These are phyloP conservation scores for Neostethus bicornis DNA, from an alignment of 2,797 vertebrate species.

Conservation along the genomic window DNA sequence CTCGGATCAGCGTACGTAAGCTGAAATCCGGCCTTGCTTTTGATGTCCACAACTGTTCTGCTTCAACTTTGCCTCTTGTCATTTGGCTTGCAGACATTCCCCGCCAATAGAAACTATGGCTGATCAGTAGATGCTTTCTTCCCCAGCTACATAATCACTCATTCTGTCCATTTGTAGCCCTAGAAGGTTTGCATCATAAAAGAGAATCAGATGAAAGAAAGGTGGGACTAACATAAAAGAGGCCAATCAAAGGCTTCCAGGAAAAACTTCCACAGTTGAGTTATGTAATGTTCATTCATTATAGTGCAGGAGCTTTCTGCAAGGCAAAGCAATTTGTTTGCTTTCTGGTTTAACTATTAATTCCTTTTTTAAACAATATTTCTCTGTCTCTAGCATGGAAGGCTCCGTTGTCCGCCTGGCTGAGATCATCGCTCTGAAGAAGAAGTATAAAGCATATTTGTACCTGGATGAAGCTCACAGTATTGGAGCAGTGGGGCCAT, in stretches of 20 bases:
- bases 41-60: conserved; percentile 64
- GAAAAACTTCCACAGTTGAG: conserved; percentile 28
- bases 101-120: conserved; percentile 39
- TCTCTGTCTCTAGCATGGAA: conserved; percentile 87
- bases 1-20: conserved; percentile 54
- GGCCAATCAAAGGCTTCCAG: conserved; percentile 44
- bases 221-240: conserved; percentile 43
- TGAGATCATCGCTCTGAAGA: conserved; percentile 92
- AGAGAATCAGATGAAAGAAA: conserved; percentile 35
- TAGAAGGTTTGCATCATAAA: conserved; percentile 56
- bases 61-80: conserved; percentile 66
- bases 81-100: conserved; percentile 57
- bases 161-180: conserved; percentile 55
- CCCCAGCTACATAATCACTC: conserved; percentile 38
- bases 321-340: conserved; percentile 3
- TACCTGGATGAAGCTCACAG: conserved; percentile 98
- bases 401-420: conserved; percentile 91
- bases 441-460: conserved; percentile 96
- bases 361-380: conserved; percentile 2
- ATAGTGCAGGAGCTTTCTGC: conserved; percentile 25
- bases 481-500: conserved; percentile 87
- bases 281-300: conserved; percentile 41
- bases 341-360: conserved; percentile 3
- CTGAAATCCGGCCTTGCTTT: conserved; percentile 55
- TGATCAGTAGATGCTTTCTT: conserved; percentile 60